A percentile compares a stretch with the other conserved stretches of the same genome.
These are phyloP conservation scores for Bombus cullumanus DNA, from an alignment of 1,140 invertebrate species.

Conservation along the genomic window DNA sequence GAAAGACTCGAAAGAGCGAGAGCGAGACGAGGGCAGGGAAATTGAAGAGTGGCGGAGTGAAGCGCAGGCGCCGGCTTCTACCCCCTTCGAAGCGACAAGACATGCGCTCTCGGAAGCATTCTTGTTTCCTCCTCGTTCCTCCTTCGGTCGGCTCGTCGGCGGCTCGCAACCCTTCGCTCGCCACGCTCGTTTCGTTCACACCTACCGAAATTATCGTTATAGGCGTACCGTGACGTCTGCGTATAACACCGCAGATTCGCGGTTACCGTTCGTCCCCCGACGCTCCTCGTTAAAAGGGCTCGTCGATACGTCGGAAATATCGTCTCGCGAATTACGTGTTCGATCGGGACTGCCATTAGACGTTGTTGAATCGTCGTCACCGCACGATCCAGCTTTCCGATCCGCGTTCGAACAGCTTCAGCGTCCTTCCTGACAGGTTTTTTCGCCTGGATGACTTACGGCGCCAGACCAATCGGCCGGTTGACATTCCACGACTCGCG, in stretches of 20 bases:
- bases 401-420: neutral
- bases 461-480: conserved; percentile 49
- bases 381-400: neutral
- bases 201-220: conserved; percentile 79
- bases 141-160: conserved; percentile 21
- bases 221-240: conserved; percentile 74
- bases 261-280: conserved; percentile 39
- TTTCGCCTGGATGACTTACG: conserved; percentile 18
- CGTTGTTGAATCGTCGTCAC: neutral
- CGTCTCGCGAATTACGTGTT: too few species aligned
- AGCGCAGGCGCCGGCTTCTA: conserved; percentile 59
- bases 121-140: conserved; percentile 47
- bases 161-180: conserved; percentile 25
- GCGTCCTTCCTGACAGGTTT: conserved; percentile 5
- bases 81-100: conserved; percentile 31
- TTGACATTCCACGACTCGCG: conserved; percentile 53
- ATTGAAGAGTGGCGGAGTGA: conserved; percentile 13
- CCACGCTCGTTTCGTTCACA: conserved; percentile 74
- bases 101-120: conserved; percentile 68
- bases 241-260: conserved; percentile 58
- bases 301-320: too few species aligned
- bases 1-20: neutral
- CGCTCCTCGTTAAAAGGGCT: too few species aligned
- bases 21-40: conserved; percentile 37
- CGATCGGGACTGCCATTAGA: neutral